Percentiles rank a stretch among this genome's conserved stretches.
phyloP scores from a whole-genome alignment of 2,888 invertebrate genomes.

The Ormyrus pomaceus region DNA sequence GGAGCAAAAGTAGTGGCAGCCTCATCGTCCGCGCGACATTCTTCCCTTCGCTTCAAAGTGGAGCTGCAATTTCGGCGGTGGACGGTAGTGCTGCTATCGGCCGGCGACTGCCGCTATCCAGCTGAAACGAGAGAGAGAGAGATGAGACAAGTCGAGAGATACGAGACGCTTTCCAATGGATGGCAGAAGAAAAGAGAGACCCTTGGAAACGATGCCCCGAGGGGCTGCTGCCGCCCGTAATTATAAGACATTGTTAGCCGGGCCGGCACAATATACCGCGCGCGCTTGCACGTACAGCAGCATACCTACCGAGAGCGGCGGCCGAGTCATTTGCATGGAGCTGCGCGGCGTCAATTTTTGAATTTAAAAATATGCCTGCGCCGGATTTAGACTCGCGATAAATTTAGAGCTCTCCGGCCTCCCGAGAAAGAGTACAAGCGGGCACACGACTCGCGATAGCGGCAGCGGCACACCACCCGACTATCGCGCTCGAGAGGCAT shows the following conservation, averaged over 20 bases:
- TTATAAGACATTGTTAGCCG: constrained; percentile 48
- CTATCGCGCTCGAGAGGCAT: too few relatives aligned
- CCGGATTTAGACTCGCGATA: constrained; percentile 44
- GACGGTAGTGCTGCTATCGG: too few relatives aligned
- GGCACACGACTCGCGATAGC: background rate
- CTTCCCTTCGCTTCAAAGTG: too few relatives aligned
- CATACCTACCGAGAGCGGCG: background rate
- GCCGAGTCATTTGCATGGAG: too few relatives aligned
- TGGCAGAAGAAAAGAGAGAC: constrained; percentile 36
- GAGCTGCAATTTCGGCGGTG: too few relatives aligned
- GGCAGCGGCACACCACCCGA: too few relatives aligned
- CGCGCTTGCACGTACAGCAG: background rate
- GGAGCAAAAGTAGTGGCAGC: too few relatives aligned
- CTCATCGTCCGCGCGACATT: too few relatives aligned
- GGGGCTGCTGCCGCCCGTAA: constrained; percentile 20
- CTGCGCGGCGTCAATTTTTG: too few relatives aligned
- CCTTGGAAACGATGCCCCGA: constrained; percentile 41
- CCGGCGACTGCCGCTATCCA: too few relatives aligned
- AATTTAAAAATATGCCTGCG: too few relatives aligned
- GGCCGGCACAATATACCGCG: background rate
- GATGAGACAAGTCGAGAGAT: background rate
- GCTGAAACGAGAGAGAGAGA: background rate
- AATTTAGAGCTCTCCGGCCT: constrained; percentile 48
- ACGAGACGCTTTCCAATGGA: too few relatives aligned
- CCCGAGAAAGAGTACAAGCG: background rate